Evolutionary conservation across 1,140 invertebrate species (phyloP), one percentile per base, ranked within the genome.

Genomic region (Stratiolaelaps scimitus): DNA sequence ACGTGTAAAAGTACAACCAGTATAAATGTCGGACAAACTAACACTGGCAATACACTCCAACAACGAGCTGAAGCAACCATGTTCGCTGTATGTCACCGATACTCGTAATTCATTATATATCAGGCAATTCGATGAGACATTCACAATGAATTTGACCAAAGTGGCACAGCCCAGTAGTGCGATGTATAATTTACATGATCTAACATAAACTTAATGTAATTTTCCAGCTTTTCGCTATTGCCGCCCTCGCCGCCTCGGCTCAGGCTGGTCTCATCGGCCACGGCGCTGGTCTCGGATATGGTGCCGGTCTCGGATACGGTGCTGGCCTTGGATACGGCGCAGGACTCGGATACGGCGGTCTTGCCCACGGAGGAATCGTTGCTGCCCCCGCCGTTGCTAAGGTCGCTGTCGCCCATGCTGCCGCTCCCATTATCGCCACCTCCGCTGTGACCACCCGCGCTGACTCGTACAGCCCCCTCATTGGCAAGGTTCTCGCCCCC

Each of bases 261-360:
- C 53, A 60, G 10, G 53, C 53, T 34, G 34, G 53, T 34, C 15
- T 60, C 20, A 5, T 26, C 15, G 53, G 53, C 15, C 23, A 60
- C 53, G 53, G 53, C 47, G 4, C 7, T 15, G 47, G 47, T 5
- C 15, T 5, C 0, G 53, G 53, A 2, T 4, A 4, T 28, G 47
- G 47, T 10, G 15, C 10, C 23, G 53, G 53, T 2, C 23, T 20
- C 53, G 53, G 53, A 1, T 17, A 17, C 23, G 53, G 53, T 23
- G 47, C 44, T 45, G 44, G 47, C 5, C 47, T 48, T 28, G 47
- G 47, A 4, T 48, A 48, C 47, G 47, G 47, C 47, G 47, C 19
- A 7, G 47, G 47, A 23, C 53, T 60, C 53, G 53, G 53, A 19
- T 60, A 60, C 23, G 53, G 53, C 26, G 53, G 53, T 60, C 53